Conservation (phyloP, 2,113 vertebrate genomes). For the Alaudala cheleensis region DNA sequence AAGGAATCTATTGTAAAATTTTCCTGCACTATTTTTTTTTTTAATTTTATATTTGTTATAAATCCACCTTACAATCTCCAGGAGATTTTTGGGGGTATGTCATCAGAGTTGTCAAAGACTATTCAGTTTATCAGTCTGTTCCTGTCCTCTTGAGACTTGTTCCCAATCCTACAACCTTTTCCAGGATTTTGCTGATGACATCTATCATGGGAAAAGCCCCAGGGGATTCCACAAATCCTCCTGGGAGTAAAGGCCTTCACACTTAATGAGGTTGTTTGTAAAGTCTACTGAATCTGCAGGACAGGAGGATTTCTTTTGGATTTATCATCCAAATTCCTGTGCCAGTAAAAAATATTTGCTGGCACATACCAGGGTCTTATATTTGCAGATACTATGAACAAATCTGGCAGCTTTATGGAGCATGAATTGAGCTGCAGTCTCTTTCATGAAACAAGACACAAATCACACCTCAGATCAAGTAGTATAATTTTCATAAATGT, state of each 20-base stretch:
- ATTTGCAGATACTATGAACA: constrained; percentile 20
- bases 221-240: background rate
- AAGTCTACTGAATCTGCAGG: background rate
- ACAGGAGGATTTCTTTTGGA: background rate
- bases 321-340: constrained; percentile 1
- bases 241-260: background rate
- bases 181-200: background rate
- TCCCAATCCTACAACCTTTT: background rate
- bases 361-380: background rate
- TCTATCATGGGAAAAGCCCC: background rate
- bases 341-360: background rate
- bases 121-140: background rate
- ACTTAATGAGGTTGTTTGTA: background rate
- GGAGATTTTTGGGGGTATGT: background rate
- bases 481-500: constrained; percentile 19
- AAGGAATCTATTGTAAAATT: background rate
- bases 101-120: background rate
- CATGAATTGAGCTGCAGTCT: background rate
- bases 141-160: background rate
- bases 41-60: background rate
- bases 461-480: background rate
- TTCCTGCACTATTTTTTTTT: background rate
- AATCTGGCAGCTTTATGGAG: constrained; percentile 23
- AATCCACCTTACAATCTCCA: background rate
- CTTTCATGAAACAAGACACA: constrained; percentile 21